A percentile compares a stretch with the other conserved stretches of the same genome.
These are phyloP conservation scores for Drosophila anomelani DNA, from an alignment of 2,888 invertebrate genomes.

Conservation along the genomic window DNA sequence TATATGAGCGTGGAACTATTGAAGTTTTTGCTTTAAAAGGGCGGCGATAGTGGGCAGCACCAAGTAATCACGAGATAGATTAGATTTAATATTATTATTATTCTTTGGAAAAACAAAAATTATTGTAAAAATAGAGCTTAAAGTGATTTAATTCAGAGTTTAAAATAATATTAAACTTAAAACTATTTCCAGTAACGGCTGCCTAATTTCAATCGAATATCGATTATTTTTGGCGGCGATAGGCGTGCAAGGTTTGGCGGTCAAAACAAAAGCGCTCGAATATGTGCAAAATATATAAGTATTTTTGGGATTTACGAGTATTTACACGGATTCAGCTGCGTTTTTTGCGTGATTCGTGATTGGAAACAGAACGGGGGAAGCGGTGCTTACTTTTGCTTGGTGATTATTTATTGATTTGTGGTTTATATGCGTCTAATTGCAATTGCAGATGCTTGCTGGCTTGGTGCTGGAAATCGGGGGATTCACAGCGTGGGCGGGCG, in stretches of 20 bases:
- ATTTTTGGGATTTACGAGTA: constrained; percentile 12
- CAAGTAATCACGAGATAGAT: background rate
- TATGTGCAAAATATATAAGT: constrained; percentile 18
- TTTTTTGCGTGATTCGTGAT: constrained; percentile 23
- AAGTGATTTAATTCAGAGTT: background rate
- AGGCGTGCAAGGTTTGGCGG: constrained; percentile 55
- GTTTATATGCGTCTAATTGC: constrained; percentile 47
- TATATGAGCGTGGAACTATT: background rate
- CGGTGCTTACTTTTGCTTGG: constrained; percentile 76
- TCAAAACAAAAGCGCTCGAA: constrained; percentile 55
- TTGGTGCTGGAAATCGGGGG: constrained; percentile 34
- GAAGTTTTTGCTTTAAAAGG: background rate
- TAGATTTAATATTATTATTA: no score
- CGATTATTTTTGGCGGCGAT: constrained; percentile 54
- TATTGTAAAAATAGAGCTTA: background rate
- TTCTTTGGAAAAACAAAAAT: background rate
- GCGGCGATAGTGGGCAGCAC: background rate
- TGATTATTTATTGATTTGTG: constrained; percentile 46
- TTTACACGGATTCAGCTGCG: constrained; percentile 16
- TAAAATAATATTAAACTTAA: background rate
- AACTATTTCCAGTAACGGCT: background rate
- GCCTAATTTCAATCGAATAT: constrained; percentile 40
- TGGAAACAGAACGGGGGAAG: constrained; percentile 47
- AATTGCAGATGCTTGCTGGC: constrained; percentile 44
- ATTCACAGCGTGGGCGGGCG: constrained; percentile 77